Evolutionary conservation across 2,888 invertebrate genomes (phyloP), one percentile per base, ranked within the genome.

Genomic region (Apodemia zela): DNA sequence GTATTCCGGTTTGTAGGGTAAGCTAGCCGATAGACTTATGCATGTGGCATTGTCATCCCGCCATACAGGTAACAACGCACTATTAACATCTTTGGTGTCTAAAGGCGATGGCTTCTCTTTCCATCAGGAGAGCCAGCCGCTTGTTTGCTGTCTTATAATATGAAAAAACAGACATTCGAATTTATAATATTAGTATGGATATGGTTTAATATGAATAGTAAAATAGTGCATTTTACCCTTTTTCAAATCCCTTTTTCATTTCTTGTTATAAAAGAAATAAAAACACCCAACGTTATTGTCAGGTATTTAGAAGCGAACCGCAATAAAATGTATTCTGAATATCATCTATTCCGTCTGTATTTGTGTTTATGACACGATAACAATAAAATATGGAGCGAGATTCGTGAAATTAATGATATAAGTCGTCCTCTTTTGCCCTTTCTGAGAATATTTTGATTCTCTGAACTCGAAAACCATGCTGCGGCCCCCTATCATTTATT

Each of bases 341-440:
- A 60, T 60, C 60, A 51, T 29, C 59, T 35, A 60, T 57, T 21
- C 45, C 59, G 47, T 58, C 70, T 72, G 71, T 70, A 71, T 72
- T 75, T 73, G 74, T 75, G 75, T 77, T 73, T 71, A 25, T 68
- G 71, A 72, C 74, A 74, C 75, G 80, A 80, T 54, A 54, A 79
- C 81, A 84, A 85, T 84, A 85, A 86, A 87, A 87, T 87, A 80
- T 82, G 78, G 84, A 79, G 84, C 81, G 80, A 75, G 79, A 78
- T 73, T 72, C 71, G 69, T 68, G 70, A 78, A 79, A 83, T 85
- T 81, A 81, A 83, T 81, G 77, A 76, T 73, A 71, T 69, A 66
- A 71, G 70, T 62, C 65, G 71, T 64, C 73, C 71, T 72, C 70
- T 68, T 61, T 15, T 68, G 67, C 69, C 73, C 72, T 73, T 72